phyloP scores from a whole-genome alignment of 1,140 invertebrate genomes.

The Papilio polyxenes region DNA sequence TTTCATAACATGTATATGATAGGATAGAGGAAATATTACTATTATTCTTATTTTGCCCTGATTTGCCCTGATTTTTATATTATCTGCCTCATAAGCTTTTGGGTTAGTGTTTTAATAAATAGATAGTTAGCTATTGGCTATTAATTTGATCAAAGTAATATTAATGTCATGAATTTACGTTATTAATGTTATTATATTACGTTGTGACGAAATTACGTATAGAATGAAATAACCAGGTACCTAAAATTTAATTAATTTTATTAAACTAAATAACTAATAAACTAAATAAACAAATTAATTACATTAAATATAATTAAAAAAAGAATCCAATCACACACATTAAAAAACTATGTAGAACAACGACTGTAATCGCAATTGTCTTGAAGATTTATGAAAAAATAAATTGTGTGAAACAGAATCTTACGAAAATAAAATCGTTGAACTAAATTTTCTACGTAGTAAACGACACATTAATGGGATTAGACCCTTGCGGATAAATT shows the following conservation, averaged over 20 bases:
- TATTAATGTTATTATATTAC: neutral
- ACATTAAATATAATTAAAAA: no score
- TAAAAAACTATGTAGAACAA: neutral
- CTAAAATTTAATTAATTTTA: neutral
- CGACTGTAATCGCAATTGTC: no score
- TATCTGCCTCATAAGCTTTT: neutral
- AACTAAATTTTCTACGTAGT: neutral
- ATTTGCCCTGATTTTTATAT: neutral
- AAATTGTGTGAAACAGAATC: neutral
- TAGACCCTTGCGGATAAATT: constrained; percentile 25
- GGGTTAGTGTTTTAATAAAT: neutral
- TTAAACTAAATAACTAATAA: no score
- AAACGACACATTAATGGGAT: constrained; percentile 16
- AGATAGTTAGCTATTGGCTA: neutral
- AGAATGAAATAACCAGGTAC: neutral
- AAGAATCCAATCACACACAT: neutral
- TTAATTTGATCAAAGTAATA: neutral
- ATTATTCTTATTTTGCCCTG: neutral
- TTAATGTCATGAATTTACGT: neutral
- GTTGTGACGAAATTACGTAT: neutral
- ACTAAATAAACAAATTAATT: constrained; percentile 1
- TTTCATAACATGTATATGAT: no score
- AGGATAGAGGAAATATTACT: no score
- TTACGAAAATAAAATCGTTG: neutral
- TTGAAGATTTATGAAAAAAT: no score